Evolutionary conservation across 2,888 invertebrate genomes (phyloP).

Genomic region (Lasioglossum villosulum): DNA sequence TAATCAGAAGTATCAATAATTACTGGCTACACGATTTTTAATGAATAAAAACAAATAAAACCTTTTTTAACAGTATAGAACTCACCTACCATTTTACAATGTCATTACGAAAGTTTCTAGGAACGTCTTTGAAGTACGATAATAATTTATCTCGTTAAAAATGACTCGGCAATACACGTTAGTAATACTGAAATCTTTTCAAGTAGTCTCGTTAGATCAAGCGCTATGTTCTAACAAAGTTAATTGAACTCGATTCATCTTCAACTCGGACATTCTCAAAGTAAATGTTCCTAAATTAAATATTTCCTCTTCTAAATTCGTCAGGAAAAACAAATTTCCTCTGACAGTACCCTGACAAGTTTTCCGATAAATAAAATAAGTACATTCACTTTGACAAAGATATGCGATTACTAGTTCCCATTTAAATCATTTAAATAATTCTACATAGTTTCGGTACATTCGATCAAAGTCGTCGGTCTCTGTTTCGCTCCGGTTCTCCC

Average conservation of each 20-base stretch:
- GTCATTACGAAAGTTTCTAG: neutral
- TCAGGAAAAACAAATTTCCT: neutral
- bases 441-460: neutral
- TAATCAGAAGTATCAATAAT: neutral
- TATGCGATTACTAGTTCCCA: neutral
- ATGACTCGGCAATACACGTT: neutral
- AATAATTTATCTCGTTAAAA: neutral
- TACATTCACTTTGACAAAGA: neutral
- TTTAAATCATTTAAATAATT: slow-evolving; percentile 3
- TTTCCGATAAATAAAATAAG: neutral
- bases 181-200: neutral
- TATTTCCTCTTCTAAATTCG: neutral
- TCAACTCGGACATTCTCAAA: neutral
- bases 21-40: neutral
- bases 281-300: neutral
- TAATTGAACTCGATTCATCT: neutral
- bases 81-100: neutral
- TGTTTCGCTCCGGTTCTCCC: slow-evolving; percentile 30
- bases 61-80: neutral
- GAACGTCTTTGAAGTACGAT: no score
- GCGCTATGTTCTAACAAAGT: neutral
- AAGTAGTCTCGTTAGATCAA: neutral
- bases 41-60: neutral
- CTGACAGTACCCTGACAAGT: neutral
- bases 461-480: slow-evolving; percentile 29